These are phyloP conservation scores for Myocastor coypus DNA, from an alignment of 2,113 vertebrate genomes.

Conservation along the genomic window DNA sequence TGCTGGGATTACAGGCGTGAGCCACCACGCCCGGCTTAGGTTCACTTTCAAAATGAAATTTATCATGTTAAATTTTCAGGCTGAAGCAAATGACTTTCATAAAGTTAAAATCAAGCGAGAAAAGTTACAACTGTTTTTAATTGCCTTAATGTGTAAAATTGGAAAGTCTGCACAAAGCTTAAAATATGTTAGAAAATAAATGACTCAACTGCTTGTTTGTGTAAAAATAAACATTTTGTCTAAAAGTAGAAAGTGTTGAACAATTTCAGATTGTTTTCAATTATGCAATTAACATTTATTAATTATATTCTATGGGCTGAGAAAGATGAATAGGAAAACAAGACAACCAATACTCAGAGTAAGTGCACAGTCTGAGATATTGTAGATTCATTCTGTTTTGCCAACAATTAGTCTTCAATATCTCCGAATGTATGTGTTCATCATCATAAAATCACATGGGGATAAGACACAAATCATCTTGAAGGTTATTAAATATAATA, in stretches of 20 bases:
- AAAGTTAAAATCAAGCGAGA: slow-evolving; percentile 39
- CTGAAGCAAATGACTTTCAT: background rate
- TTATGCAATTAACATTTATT: background rate
- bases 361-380: background rate
- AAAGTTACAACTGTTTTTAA: slow-evolving; percentile 35
- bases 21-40: no score
- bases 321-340: background rate
- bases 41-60: slow-evolving; percentile 53
- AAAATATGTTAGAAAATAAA: background rate
- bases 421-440: slow-evolving; percentile 1
- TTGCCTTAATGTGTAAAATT: background rate
- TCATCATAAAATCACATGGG: slow-evolving; percentile 24
- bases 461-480: slow-evolving; percentile 37
- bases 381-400: slow-evolving; percentile 10
- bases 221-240: slow-evolving; percentile 27
- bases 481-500: slow-evolving; percentile 32
- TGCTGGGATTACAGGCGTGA: no score
- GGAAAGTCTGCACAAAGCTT: slow-evolving; percentile 9
- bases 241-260: slow-evolving; percentile 38
- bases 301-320: background rate
- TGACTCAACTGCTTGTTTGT: background rate
- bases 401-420: background rate
- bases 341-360: background rate
- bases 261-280: slow-evolving; percentile 41
- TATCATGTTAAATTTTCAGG: slow-evolving; percentile 13